Base-by-base conservation (phyloP, 64 coral and sea anemone species). In the Montipora cactus region DNA sequence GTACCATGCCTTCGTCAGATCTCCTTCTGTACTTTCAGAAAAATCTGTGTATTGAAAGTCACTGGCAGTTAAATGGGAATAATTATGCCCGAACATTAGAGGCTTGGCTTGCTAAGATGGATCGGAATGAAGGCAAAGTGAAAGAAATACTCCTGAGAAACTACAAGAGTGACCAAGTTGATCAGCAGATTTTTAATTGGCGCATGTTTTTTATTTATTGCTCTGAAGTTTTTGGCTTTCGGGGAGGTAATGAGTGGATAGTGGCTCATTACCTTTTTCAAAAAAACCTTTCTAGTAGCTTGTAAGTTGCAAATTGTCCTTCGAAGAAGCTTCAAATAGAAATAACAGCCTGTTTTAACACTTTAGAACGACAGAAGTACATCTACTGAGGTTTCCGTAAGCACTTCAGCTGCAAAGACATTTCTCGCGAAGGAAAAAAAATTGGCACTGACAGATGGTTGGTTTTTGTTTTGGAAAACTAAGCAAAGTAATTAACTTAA, bases 141-240 rank as follows among this genome's bases (percentile, higher is more conserved):
- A 75, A 76, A 16, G 83, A 85, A 9, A 92, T 98, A 46, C 89
- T 98, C 59, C 44, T 20, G 47, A 79, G 51, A 20, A 18, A 58
- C 10, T 98, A 98, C 92, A 89, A 88, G 23, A 67, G 75, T 49
- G 91, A 98, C 69, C 59, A 91, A 68, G 77, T 92, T 11, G 87
- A 78, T 19, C 73, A 89, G 25, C 96, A 95, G 37, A 18, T 98
- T 44, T 98, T 98, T 71, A 98, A 98, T 57, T 98, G 96, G 96
- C 88, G 96, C 53, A 94, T 98, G 96, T 98, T 98, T 37, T 95
- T 98, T 70, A 95, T 98, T 73, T 98, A 98, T 53, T 95, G 93
- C 45, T 77, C 96, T 5, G 96, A 98, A 67, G 88, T 89, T 8
- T 98, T 98, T 89, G 89, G 77, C 12, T 98, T 95, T 88, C 89